Base-by-base conservation (phyloP, 2,113 vertebrate species). In the Alligator sinensis region DNA sequence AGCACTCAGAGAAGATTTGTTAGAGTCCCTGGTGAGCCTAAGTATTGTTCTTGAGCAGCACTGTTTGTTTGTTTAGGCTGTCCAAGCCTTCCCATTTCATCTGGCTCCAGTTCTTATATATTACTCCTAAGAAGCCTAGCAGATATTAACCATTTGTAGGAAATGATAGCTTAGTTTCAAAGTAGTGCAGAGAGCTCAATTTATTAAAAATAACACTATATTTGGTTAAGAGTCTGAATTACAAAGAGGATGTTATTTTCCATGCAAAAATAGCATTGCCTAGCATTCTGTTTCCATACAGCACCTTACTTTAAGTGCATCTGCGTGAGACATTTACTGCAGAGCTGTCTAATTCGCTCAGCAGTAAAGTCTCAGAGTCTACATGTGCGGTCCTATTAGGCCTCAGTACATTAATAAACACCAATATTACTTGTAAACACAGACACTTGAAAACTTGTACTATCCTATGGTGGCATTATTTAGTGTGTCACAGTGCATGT, bases 1-100 rank as follows among this genome's bases (percentile, higher is more conserved):
- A 90, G 68, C 80, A 89, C 92, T 95, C 95, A 89, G 77, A 95
- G 92, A n/a, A 80, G 63, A 77, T 91, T 90, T 95, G 19, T 86
- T 78, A 88, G 58, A 70, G 68, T 96, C 74, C 91, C 82, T 84
- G 55, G 30, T 87, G 87, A 96, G 77, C 34, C 87, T 47, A 75
- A 64, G 64, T 91, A 88, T 84, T 82, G 58, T 74, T 96, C 77
- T 79, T 77, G 75, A 86, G 61, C 90, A 91, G 64, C 68, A 75
- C 80, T 89, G 58, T 80, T 91, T 92, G 27, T 89, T 97, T 94
- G 59, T 95, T 85, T 94, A 61, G 27, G 30, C 88, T 77, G 68
- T 87, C 87, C 58, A 63, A 13, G 72, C 77, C 70, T 93, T 93
- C 77, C 25, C 30, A 82, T 91, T 91, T 93, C 87, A 62, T 83